phyloP scores from a whole-genome alignment of 2,113 vertebrate species.

The Vireo altiloquus region DNA sequence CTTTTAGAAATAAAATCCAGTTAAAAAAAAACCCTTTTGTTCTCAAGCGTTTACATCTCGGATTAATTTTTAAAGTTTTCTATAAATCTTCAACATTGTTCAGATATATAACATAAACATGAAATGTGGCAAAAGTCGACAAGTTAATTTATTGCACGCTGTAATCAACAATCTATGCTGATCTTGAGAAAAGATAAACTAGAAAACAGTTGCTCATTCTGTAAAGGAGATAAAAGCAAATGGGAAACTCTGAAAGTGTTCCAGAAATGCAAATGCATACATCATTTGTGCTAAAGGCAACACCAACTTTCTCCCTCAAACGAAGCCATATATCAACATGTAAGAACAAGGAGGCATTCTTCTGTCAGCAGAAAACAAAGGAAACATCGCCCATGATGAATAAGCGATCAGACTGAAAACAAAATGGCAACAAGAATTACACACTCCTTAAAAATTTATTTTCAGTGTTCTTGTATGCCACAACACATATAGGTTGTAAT shows the following conservation, averaged over 20 bases:
- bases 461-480: background rate
- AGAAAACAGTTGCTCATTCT: background rate
- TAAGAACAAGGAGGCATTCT: conserved; percentile 44
- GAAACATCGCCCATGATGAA: background rate
- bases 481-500: background rate
- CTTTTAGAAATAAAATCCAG: background rate
- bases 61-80: conserved; percentile 31
- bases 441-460: background rate
- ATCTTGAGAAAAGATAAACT: conserved; percentile 45
- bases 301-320: background rate
- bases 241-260: conserved; percentile 6
- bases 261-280: conserved; percentile 55
- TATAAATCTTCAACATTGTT: conserved; percentile 28
- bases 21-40: background rate
- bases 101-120: background rate
- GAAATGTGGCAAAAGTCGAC: conserved; percentile 21
- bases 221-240: conserved; percentile 47
- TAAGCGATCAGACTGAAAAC: background rate
- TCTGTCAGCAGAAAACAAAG: conserved; percentile 33
- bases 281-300: conserved; percentile 51
- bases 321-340: conserved; percentile 26
- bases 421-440: background rate
- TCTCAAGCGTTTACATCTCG: background rate
- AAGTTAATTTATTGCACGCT: conserved; percentile 44
- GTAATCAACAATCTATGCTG: background rate